Percentiles rank a stretch among this genome's conserved stretches.
These are phyloP conservation scores for Erebia ligea DNA, from an alignment of 2,888 invertebrate genomes.

Conservation along the genomic window DNA sequence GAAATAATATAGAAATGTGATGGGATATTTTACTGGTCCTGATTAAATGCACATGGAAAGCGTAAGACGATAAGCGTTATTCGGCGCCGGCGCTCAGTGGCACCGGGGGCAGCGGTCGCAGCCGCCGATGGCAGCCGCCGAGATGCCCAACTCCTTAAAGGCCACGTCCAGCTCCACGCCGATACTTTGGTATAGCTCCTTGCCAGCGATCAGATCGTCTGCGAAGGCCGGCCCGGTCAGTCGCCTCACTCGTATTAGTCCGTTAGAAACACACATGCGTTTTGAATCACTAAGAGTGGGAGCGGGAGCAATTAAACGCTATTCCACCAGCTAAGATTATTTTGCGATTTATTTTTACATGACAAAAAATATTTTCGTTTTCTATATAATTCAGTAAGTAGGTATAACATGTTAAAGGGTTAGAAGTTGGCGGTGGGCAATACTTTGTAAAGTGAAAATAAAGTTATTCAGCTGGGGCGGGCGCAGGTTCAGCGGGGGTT, in stretches of 20 bases:
- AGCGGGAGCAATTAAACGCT: constrained; percentile 49
- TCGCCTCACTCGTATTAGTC: constrained; percentile 41
- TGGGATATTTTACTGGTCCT: constrained; percentile 49
- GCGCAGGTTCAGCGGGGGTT: constrained; percentile 43
- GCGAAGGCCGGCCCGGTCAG: constrained; percentile 68
- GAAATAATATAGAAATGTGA: constrained; percentile 37
- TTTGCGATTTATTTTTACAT: constrained; percentile 60
- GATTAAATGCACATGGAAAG: constrained; percentile 67
- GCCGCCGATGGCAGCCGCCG: constrained; percentile 49
- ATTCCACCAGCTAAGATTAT: constrained; percentile 79
- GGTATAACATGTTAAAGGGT: not conserved
- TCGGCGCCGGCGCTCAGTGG: constrained; percentile 56
- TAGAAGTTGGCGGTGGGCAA: not conserved
- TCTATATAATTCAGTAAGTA: constrained; percentile 17
- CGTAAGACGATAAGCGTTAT: constrained; percentile 36
- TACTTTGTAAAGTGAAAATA: not conserved
- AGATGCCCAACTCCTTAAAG: constrained; percentile 87
- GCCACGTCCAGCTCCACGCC: constrained; percentile 96
- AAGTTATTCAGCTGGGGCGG: constrained; percentile 37
- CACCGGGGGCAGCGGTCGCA: constrained; percentile 77
- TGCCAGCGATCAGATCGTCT: constrained; percentile 93
- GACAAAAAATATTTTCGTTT: constrained; percentile 50
- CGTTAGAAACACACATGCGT: constrained; percentile 58
- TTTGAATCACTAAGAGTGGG: constrained; percentile 20
- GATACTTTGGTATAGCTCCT: constrained; percentile 96